Evolutionary conservation across 2,797 vertebrate genomes (phyloP).

Genomic region (Tympanoctomys barrerae): DNA sequence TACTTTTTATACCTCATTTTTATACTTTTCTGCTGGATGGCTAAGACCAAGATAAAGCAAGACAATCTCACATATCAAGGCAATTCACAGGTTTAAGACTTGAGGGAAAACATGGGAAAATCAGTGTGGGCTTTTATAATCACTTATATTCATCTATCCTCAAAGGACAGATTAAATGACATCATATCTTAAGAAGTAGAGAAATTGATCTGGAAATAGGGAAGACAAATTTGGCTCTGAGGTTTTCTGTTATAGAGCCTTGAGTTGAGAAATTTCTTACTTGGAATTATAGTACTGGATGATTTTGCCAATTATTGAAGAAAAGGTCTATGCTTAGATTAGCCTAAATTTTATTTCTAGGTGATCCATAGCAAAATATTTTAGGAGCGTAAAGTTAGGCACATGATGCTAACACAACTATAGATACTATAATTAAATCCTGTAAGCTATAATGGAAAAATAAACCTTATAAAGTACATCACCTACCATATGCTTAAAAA

Average conservation of each 20-base stretch:
- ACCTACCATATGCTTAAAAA: background rate
- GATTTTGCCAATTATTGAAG: background rate
- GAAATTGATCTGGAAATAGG: background rate
- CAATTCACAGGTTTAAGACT: background rate
- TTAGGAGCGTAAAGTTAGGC: background rate
- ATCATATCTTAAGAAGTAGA: background rate
- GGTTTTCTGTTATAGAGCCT: background rate
- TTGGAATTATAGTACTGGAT: conserved; percentile 16
- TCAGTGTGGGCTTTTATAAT: background rate
- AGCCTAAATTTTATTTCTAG: conserved; percentile 46
- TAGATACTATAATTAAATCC: background rate
- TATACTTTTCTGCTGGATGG: too few relatives aligned
- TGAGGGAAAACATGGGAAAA: background rate
- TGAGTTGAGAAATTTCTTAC: background rate
- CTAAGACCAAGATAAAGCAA: too few relatives aligned
- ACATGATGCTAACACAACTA: background rate
- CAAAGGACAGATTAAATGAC: background rate
- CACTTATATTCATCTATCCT: background rate
- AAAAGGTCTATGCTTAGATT: conserved; percentile 14
- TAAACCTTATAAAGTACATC: background rate
- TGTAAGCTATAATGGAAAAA: background rate
- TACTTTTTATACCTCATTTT: too few relatives aligned
- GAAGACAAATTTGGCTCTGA: background rate
- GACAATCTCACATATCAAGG: background rate
- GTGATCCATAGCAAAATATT: conserved; percentile 41